Base-by-base conservation (phyloP, 2,113 vertebrate genomes). In the Gadus chalcogrammus region DNA sequence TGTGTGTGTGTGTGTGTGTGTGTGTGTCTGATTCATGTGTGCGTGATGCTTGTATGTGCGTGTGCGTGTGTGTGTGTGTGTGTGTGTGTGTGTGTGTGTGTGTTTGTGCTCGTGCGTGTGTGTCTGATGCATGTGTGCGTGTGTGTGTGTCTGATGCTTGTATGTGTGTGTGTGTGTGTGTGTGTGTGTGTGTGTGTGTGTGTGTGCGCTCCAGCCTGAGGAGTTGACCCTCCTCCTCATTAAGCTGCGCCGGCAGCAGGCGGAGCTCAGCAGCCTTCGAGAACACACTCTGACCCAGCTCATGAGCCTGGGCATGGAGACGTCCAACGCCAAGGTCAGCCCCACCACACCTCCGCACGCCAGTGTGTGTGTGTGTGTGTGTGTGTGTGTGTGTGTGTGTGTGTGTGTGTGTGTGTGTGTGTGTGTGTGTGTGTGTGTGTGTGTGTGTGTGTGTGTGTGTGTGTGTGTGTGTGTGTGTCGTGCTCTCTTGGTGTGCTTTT, bases 151-250 rank as follows among this genome's bases (percentile, higher is more conserved):
- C n/a, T n/a, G n/a, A n/a, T n/a, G n/a, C n/a, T 6, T 12, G 11
- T 12, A 8, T 42, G 38, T 12, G 38, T 84, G 31, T 74, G 66
- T 66, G 52, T 28, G n/a, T 61, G 9, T n/a, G 62, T 52, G 59
- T 53, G 58, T 61, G 58, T 69, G 27, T 73, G 87, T 66, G 52
- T 28, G n/a, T 61, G 9, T n/a, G 62, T 52, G 59, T 53, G 58
- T 61, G 58, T 69, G 27, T 73, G 87, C 80, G 87, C 90, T 83
- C 85, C 94, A 99, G 97, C 95, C 97, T 17, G 97, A 99, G 94
- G 97, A 99, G 92, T 93, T 99, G 81, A 99, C 97, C 11, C 93
- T 99, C 90, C 92, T 98, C 90, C 94, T 99, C 9, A 99, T 99
- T 93, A 95, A 99, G 89, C 96, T 99, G 89, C 92, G 97, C 68